Conservation (phyloP, 2,797 vertebrate species). For the Agapornis canus region DNA sequence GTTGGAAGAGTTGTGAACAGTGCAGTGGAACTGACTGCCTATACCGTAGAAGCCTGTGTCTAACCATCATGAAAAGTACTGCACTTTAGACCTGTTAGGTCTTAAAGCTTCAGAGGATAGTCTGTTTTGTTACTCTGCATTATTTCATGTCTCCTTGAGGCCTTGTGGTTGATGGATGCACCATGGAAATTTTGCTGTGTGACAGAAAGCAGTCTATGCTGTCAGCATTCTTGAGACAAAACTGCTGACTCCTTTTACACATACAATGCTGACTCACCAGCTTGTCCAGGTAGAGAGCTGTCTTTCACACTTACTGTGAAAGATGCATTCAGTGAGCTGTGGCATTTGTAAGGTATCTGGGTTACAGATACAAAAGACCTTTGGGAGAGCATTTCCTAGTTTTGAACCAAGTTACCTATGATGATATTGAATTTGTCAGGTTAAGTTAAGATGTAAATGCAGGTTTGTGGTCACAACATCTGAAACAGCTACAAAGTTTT, state of each 20-base stretch:
- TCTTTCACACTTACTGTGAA: not conserved
- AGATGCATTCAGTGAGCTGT: not conserved
- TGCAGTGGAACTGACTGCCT: not conserved
- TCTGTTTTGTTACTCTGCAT: not conserved
- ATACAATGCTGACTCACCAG: not conserved
- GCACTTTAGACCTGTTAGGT: not conserved
- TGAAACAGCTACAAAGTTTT: not conserved
- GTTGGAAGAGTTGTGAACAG: not conserved
- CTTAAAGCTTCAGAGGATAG: not conserved
- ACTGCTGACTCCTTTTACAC: not conserved
- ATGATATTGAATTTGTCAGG: not conserved
- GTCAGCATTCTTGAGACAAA: not conserved
- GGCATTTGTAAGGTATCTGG: not conserved
- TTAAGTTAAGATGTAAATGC: not conserved
- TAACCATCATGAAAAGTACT: not conserved
- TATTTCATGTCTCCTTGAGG: not conserved
- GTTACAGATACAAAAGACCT: not conserved
- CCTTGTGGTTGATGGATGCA: not conserved
- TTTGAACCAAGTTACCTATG: not conserved
- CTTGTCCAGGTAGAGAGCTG: not conserved
- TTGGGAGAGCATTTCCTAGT: not conserved
- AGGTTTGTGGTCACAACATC: not conserved
- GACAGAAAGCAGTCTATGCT: not conserved
- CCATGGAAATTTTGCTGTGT: not conserved
- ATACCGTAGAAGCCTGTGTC: not conserved